Percentiles rank a stretch among this genome's conserved stretches.
These are phyloP conservation scores for Castor canadensis DNA, from an alignment of 2,113 vertebrate genomes.

Conservation along the genomic window DNA sequence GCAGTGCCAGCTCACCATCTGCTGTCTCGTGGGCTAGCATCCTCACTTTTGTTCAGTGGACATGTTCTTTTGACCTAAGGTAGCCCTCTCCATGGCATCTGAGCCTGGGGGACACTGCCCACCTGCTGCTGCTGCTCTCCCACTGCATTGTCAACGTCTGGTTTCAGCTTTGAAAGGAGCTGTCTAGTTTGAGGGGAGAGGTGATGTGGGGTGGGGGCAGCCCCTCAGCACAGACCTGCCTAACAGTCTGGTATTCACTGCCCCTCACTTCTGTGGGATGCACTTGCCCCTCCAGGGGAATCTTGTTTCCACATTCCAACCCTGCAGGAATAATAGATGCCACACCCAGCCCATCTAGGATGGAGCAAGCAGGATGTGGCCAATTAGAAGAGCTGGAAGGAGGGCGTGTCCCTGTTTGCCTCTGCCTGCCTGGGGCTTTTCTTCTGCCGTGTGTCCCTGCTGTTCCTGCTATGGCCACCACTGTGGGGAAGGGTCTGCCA, in stretches of 20 bases:
- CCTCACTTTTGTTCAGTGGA: background rate
- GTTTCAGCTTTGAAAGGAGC: background rate
- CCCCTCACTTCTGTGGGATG: background rate
- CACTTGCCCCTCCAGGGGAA: background rate
- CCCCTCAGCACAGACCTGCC: background rate
- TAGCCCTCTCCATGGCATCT: background rate
- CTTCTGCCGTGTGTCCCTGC: background rate
- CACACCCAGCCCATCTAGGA: slow-evolving; percentile 41
- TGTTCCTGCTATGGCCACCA: background rate
- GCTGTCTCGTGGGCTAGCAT: rapidly evolving
- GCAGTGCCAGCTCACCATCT: background rate
- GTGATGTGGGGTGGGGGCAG: background rate
- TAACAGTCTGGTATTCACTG: background rate
- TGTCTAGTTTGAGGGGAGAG: background rate
- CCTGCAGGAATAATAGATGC: slow-evolving; percentile 69
- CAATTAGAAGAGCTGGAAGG: background rate
- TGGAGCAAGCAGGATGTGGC: slow-evolving; percentile 36
- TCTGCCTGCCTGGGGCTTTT: background rate
- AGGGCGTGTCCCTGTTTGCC: background rate
- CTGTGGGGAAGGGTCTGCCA: background rate
- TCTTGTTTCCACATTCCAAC: slow-evolving; percentile 74
- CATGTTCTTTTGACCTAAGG: background rate
- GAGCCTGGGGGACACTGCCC: background rate
- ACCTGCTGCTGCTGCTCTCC: background rate
- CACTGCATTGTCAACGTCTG: rapidly evolving